Percentiles rank a stretch among this genome's conserved stretches.
Evolutionary conservation across 1,140 invertebrate species (phyloP).

Genomic region (Zaprionus nigranus): DNA sequence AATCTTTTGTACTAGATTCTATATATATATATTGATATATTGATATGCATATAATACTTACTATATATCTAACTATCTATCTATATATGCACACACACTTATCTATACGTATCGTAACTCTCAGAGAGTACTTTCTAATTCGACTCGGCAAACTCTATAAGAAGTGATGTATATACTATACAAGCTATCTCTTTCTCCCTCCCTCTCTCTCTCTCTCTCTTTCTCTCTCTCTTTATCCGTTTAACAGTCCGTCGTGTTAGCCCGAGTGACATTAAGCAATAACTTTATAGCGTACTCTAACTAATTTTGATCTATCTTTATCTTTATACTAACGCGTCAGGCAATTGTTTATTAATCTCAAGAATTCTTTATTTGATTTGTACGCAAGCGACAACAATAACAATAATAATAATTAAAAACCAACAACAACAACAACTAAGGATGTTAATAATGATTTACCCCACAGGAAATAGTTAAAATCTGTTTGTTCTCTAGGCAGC

Average conservation of each 20-base stretch:
- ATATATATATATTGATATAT: slow-evolving; percentile 43
- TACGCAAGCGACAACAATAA: background rate
- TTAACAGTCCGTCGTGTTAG: slow-evolving; percentile 57
- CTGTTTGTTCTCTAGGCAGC: slow-evolving; percentile 18
- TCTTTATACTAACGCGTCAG: slow-evolving; percentile 5
- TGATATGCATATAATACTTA: slow-evolving; percentile 55
- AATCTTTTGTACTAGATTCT: slow-evolving; percentile 86
- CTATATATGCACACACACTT: slow-evolving; percentile 19
- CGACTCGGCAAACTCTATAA: slow-evolving; percentile 17
- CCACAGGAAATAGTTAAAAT: slow-evolving; percentile 25
- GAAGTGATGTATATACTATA: slow-evolving; percentile 43
- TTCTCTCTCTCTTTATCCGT: slow-evolving; percentile 35
- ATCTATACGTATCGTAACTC: slow-evolving; percentile 40
- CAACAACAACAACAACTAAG: slow-evolving; percentile 1
- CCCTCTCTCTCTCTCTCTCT: slow-evolving; percentile 5
- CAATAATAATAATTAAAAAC: background rate
- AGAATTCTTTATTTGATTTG: slow-evolving; percentile 51
- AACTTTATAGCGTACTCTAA: slow-evolving; percentile 33
- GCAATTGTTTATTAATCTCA: slow-evolving; percentile 65
- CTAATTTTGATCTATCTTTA: slow-evolving; percentile 6
- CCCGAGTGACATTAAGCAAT: background rate
- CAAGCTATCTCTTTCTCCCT: slow-evolving; percentile 26
- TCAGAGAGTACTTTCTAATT: slow-evolving; percentile 27
- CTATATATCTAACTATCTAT: slow-evolving; percentile 25
- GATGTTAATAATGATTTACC: slow-evolving; percentile 17